These are phyloP conservation scores for Cirrhinus molitorella DNA, from an alignment of 2,797 vertebrate genomes.

Conservation along the genomic window DNA sequence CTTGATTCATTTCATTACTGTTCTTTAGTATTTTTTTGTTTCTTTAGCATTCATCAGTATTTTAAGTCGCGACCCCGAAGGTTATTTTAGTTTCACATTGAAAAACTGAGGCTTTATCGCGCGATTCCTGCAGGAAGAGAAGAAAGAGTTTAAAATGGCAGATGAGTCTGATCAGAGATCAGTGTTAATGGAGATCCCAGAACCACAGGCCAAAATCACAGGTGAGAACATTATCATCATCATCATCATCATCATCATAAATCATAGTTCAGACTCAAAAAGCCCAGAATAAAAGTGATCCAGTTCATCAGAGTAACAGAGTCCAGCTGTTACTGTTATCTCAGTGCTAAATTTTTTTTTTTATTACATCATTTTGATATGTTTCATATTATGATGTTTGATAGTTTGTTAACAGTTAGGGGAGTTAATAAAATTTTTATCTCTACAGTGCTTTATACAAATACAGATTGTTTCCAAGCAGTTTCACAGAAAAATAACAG, in stretches of 20 bases:
- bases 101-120: not conserved
- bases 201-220: constrained; percentile 79
- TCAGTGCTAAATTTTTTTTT: too few species aligned
- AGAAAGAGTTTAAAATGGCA: constrained; percentile 66
- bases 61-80: not conserved
- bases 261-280: not conserved
- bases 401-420: not conserved
- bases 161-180: constrained; percentile 71
- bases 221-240: constrained; percentile 63
- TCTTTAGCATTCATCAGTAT: too few species aligned
- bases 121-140: not conserved
- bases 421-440: not conserved
- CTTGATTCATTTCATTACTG: not conserved
- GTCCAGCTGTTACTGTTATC: not conserved
- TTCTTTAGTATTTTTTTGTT: not conserved
- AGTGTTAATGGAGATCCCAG: constrained; percentile 77
- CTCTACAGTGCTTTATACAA: not conserved
- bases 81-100: not conserved
- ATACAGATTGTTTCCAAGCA: not conserved
- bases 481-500: not conserved
- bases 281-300: not conserved
- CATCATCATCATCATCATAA: not conserved
- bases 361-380: not conserved
- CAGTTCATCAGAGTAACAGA: not conserved
- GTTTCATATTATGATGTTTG: not conserved